A percentile compares a stretch with the other conserved stretches of the same genome.
Evolutionary conservation across 2,113 vertebrate genomes (phyloP).

Genomic region (Cololabis saira): DNA sequence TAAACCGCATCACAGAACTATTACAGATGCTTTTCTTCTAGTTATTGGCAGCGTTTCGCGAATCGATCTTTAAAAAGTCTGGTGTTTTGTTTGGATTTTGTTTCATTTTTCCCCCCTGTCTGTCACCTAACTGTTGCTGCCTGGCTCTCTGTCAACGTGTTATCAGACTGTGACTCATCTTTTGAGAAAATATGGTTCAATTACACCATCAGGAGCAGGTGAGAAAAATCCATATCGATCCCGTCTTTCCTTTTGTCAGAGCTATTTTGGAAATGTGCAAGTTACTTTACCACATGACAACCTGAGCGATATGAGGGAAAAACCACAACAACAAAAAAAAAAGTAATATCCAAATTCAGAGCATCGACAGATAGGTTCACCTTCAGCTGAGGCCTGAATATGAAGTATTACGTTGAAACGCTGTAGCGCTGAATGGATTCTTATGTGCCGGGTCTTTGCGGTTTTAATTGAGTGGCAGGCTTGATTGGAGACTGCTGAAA

Average conservation of each 20-base stretch:
- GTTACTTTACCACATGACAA: background rate
- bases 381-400: background rate
- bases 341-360: background rate
- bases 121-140: slow-evolving; percentile 47
- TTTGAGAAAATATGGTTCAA: slow-evolving; percentile 44
- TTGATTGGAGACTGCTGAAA: slow-evolving; percentile 71
- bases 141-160: slow-evolving; percentile 22
- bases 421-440: slow-evolving; percentile 27
- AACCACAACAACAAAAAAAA: background rate
- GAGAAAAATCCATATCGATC: slow-evolving; percentile 54
- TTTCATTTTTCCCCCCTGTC: background rate
- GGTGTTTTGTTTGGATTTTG: slow-evolving; percentile 3
- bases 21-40: slow-evolving; percentile 5
- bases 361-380: slow-evolving; percentile 5
- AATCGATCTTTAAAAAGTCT: slow-evolving; percentile 32
- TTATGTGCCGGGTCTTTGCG: slow-evolving; percentile 25
- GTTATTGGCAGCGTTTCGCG: slow-evolving; percentile 10
- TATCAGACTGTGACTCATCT: slow-evolving; percentile 39
- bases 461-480: slow-evolving; percentile 67
- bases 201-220: slow-evolving; percentile 43
- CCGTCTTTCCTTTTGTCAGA: slow-evolving; percentile 25
- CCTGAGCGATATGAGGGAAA: slow-evolving; percentile 3
- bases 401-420: background rate
- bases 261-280: slow-evolving; percentile 24
- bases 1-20: slow-evolving; percentile 15